Conservation (phyloP, 2,797 vertebrate genomes). For the Perodicticus potto region DNA sequence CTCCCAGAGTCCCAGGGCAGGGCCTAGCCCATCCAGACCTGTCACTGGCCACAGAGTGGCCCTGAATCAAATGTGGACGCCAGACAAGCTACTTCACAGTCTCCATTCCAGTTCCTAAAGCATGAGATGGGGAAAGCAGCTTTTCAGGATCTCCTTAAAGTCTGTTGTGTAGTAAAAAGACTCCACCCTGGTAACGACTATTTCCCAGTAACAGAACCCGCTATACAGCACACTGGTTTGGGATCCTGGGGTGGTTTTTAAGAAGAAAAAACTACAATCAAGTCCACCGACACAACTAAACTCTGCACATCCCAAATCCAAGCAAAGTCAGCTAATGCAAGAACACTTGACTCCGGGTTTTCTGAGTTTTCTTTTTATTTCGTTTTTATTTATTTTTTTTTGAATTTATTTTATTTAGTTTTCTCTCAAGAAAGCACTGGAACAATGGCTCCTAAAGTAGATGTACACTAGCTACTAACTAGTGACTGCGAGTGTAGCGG, state of each 20-base stretch:
- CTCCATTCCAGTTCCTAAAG: not conserved
- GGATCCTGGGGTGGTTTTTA: not conserved
- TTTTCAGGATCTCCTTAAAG: not conserved
- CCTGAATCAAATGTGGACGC: not conserved
- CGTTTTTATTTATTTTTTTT: not conserved
- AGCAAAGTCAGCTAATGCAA: not conserved
- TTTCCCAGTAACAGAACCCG: not conserved
- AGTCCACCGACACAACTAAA: too few species aligned
- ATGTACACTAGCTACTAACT: too few species aligned
- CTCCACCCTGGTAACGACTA: too few species aligned
- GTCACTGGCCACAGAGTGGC: fast-evolving
- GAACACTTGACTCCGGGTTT: not conserved
- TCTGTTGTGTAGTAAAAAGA: not conserved
- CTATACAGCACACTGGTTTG: not conserved
- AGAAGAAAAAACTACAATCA: not conserved
- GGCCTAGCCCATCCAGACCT: not conserved
- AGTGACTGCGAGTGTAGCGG: not conserved
- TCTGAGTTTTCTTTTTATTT: not conserved
- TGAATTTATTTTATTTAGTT: too few species aligned
- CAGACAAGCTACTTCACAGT: too few species aligned
- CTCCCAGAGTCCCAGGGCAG: not conserved
- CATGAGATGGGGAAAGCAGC: not conserved
- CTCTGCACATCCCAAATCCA: not conserved
- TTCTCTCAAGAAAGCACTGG: not conserved
- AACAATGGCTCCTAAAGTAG: fast-evolving